Evolutionary conservation across 2,113 vertebrate species (phyloP).

Genomic region (Clarias magur): DNA sequence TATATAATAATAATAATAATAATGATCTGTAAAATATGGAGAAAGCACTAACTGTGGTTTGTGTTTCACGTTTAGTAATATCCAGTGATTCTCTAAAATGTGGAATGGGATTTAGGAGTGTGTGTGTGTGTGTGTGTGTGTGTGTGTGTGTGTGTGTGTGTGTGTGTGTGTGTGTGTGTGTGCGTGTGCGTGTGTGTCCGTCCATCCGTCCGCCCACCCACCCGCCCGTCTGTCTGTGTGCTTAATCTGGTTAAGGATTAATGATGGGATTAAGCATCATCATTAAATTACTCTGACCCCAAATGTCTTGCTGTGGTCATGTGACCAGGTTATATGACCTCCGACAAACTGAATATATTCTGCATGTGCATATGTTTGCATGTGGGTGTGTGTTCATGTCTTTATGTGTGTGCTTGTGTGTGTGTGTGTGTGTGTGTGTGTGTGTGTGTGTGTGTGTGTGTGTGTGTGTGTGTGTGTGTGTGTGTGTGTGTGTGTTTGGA

Average conservation of each 20-base stretch:
- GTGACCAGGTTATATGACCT: conserved; percentile 18
- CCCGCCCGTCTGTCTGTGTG: conserved; percentile 1
- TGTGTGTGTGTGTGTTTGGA: conserved; percentile 1
- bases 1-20: neutral
- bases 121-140: too few species aligned
- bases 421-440: conserved; percentile 26
- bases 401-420: neutral
- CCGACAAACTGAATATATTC: neutral
- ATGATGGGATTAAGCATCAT: conserved; percentile 40
- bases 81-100: neutral
- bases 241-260: conserved; percentile 44
- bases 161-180: too few species aligned
- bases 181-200: neutral
- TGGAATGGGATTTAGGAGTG: too few species aligned
- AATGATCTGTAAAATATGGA: neutral
- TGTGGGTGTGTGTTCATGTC: conserved; percentile 17
- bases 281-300: conserved; percentile 43
- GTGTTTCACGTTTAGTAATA: neutral
- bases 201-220: too few species aligned
- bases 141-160: neutral
- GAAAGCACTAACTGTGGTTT: neutral
- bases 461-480: conserved; percentile 26
- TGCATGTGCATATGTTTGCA: neutral
- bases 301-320: conserved; percentile 30
- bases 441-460: conserved; percentile 10